Conservation (phyloP, 2,888 invertebrate genomes). For the Melanchra persicariae region DNA sequence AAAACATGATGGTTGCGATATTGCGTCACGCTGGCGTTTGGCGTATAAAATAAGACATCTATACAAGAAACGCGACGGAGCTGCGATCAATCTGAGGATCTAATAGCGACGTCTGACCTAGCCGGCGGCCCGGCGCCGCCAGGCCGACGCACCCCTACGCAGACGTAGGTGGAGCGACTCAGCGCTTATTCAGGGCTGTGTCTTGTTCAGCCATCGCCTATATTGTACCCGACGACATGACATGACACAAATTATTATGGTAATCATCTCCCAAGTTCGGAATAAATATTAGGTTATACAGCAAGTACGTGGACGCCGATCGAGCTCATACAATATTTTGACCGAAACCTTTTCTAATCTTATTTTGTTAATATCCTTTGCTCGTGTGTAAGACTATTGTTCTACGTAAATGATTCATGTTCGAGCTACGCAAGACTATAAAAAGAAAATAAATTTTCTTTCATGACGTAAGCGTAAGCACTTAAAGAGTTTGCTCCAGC, state of each 20-base stretch:
- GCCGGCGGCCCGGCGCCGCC: slow-evolving; percentile 88
- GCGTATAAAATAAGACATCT: slow-evolving; percentile 73
- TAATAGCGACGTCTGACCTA: slow-evolving; percentile 86
- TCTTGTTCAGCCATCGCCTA: slow-evolving; percentile 65
- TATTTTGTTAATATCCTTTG: slow-evolving; percentile 47
- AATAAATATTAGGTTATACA: slow-evolving; percentile 55
- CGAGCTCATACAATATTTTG: slow-evolving; percentile 43
- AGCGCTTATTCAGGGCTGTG: slow-evolving; percentile 71
- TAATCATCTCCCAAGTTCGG: slow-evolving; percentile 64
- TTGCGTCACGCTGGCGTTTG: slow-evolving; percentile 67
- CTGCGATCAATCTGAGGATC: slow-evolving; percentile 86
- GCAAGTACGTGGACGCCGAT: slow-evolving; percentile 29
- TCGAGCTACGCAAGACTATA: slow-evolving; percentile 29
- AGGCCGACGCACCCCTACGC: slow-evolving; percentile 78
- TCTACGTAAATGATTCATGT: slow-evolving; percentile 41
- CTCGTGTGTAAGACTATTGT: slow-evolving; percentile 34
- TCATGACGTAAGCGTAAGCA: slow-evolving; percentile 40
- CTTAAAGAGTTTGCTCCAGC: slow-evolving; percentile 24
- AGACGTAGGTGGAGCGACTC: slow-evolving; percentile 67
- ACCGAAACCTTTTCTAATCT: slow-evolving; percentile 49
- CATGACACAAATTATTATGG: slow-evolving; percentile 74
- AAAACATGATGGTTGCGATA: slow-evolving; percentile 63
- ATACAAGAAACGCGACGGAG: slow-evolving; percentile 80
- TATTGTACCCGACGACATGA: slow-evolving; percentile 68
- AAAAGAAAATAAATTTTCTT: slow-evolving; percentile 29